phyloP scores from a whole-genome alignment of 2,113 vertebrate genomes.

The Hyperoodon ampullatus region DNA sequence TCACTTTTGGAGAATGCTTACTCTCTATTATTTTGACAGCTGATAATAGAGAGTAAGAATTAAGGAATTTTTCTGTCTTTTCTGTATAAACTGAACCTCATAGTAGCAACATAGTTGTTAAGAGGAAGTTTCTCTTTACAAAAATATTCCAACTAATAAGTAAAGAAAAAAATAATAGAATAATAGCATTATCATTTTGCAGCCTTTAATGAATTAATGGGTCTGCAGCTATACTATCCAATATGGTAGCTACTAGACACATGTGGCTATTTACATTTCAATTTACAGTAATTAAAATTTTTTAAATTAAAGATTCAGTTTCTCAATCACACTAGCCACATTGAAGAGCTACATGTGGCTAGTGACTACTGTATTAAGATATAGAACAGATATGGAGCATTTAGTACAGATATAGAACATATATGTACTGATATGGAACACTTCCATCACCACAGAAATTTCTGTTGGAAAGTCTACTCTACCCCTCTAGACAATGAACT shows the following conservation, averaged over 20 bases:
- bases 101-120: not conserved
- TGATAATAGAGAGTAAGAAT: not conserved
- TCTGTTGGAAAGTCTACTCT: not conserved
- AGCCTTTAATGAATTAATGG: not conserved
- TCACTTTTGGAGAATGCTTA: not conserved
- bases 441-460: not conserved
- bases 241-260: not conserved
- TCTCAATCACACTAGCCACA: not conserved
- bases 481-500: not conserved
- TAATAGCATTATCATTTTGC: not conserved
- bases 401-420: not conserved
- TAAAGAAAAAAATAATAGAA: not conserved
- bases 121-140: not conserved
- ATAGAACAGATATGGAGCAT: not conserved
- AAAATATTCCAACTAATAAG: not conserved
- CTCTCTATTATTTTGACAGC: not conserved
- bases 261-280: not conserved
- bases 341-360: not conserved
- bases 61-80: not conserved
- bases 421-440: not conserved
- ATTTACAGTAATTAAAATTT: not conserved
- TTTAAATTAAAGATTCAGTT: not conserved
- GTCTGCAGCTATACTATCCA: not conserved
- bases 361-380: not conserved
- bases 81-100: not conserved